phyloP scores from a whole-genome alignment of 2,113 vertebrate genomes.

The Emydocephalus ijimae region DNA sequence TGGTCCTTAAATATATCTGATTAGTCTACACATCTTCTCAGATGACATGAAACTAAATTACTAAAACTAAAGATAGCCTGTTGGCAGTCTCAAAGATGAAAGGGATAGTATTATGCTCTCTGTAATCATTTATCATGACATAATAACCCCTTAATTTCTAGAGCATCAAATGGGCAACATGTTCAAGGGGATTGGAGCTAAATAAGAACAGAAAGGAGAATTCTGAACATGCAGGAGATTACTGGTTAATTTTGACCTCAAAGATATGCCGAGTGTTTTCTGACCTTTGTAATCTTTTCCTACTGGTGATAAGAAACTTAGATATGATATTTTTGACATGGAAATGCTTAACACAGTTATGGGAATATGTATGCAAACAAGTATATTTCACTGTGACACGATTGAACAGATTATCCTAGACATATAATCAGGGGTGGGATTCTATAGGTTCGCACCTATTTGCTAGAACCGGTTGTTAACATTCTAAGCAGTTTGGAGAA shows the following conservation, averaged over 20 bases:
- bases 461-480: no score
- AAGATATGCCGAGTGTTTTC: neutral
- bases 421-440: neutral
- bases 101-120: constrained; percentile 42
- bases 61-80: constrained; percentile 61
- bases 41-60: constrained; percentile 48
- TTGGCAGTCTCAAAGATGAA: constrained; percentile 47
- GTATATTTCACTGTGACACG: neutral
- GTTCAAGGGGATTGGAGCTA: neutral
- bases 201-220: neutral
- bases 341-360: neutral
- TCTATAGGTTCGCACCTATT: no score
- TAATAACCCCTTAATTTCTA: neutral
- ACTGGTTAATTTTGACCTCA: neutral
- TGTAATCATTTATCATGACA: neutral
- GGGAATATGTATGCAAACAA: neutral
- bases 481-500: no score
- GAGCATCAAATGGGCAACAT: neutral
- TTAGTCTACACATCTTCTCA: constrained; percentile 61
- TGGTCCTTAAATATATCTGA: constrained; percentile 61
- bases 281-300: neutral
- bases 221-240: neutral
- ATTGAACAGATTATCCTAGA: neutral
- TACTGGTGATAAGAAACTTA: neutral
- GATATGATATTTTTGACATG: neutral